phyloP scores from a whole-genome alignment of 2,113 vertebrate species.

The Vicugna pacos region DNA sequence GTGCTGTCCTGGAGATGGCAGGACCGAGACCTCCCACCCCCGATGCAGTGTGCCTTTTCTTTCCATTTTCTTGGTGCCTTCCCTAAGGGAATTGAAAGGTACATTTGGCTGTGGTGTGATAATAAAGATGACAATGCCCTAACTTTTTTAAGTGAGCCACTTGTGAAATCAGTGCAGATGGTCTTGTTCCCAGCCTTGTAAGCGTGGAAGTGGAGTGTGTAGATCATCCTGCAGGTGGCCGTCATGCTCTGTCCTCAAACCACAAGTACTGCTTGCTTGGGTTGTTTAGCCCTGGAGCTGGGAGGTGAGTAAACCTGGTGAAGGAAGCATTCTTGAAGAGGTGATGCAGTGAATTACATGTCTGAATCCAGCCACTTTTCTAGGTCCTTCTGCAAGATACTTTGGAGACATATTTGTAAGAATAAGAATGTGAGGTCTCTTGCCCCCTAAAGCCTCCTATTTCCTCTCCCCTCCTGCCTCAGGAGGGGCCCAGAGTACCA shows the following conservation, averaged over 20 bases:
- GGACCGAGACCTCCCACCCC: neutral
- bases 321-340: neutral
- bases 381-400: neutral
- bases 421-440: neutral
- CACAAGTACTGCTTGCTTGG: neutral
- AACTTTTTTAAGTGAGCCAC: neutral
- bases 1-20: rapidly evolving
- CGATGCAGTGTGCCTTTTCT: neutral
- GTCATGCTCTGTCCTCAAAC: neutral
- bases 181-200: neutral
- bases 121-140: neutral
- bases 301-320: neutral
- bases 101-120: neutral
- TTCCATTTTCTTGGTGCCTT: neutral
- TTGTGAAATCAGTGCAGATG: neutral
- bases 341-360: neutral
- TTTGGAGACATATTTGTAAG: neutral
- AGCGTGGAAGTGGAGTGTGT: neutral
- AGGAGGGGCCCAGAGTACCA: neutral
- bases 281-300: neutral
- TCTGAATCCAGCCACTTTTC: neutral
- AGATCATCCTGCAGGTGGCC: neutral
- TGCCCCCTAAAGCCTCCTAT: neutral
- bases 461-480: neutral
- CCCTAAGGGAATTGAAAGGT: neutral